These are phyloP conservation scores for Drosophila infuscata DNA, from an alignment of 2,888 invertebrate species.

Conservation along the genomic window DNA sequence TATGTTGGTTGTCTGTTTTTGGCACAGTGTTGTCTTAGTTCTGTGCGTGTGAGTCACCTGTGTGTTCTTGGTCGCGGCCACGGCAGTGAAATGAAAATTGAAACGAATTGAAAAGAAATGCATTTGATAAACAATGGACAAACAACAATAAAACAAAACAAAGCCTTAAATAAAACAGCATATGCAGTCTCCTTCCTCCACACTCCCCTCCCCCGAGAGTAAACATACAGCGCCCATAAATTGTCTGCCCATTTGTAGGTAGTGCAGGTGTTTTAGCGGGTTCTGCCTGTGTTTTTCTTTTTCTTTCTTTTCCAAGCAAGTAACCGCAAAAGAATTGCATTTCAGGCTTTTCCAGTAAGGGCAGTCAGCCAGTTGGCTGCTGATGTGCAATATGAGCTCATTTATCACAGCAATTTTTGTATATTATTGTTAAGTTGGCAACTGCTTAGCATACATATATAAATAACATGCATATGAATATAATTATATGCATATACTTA, in stretches of 20 bases:
- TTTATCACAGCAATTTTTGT: slow-evolving; percentile 40
- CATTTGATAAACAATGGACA: slow-evolving; percentile 57
- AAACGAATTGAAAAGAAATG: slow-evolving; percentile 53
- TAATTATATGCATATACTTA: slow-evolving; percentile 18
- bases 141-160: slow-evolving; percentile 31
- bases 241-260: slow-evolving; percentile 43
- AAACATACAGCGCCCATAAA: slow-evolving; percentile 55
- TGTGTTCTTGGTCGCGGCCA: slow-evolving; percentile 60
- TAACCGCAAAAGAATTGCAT: slow-evolving; percentile 31
- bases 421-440: slow-evolving; percentile 56
- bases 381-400: slow-evolving; percentile 43
- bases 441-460: slow-evolving; percentile 32
- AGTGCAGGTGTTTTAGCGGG: slow-evolving; percentile 39
- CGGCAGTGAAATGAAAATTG: slow-evolving; percentile 71
- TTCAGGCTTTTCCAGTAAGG: slow-evolving; percentile 26
- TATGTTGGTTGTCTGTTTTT: slow-evolving; percentile 43
- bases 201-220: not conserved
- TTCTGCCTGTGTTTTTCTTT: slow-evolving; percentile 9
- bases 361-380: slow-evolving; percentile 56
- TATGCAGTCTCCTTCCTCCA: slow-evolving; percentile 11
- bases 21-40: slow-evolving; percentile 52
- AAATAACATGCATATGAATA: slow-evolving; percentile 2
- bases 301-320: slow-evolving; percentile 41
- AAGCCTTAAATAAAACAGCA: slow-evolving; percentile 23
- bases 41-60: slow-evolving; percentile 63